Percentiles rank a stretch among this genome's conserved stretches.
These are phyloP conservation scores for Zaprionus taronus DNA, from an alignment of 1,140 invertebrate species.

Conservation along the genomic window DNA sequence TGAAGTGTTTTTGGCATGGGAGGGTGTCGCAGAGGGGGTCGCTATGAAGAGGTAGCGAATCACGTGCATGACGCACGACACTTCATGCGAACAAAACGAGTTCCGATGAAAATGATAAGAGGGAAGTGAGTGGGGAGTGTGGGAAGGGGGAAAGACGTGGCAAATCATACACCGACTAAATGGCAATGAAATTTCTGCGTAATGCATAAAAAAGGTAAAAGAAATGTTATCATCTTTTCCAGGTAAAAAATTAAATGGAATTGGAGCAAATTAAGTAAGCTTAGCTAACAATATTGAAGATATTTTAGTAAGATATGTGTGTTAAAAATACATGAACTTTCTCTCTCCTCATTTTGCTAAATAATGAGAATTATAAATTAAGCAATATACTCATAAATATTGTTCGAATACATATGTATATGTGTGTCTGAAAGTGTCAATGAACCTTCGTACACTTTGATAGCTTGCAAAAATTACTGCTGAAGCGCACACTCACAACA, in stretches of 20 bases:
- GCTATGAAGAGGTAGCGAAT: constrained; percentile 40
- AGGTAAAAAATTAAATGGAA: background rate
- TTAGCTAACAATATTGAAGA: background rate
- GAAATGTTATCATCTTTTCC: constrained; percentile 1
- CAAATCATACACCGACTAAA: background rate
- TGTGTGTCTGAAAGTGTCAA: constrained; percentile 40
- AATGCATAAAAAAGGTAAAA: background rate
- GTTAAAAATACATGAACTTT: background rate
- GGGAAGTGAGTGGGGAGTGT: background rate
- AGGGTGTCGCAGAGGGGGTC: background rate
- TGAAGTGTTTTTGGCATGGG: background rate
- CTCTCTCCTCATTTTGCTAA: background rate
- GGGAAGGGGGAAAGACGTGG: background rate
- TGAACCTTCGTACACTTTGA: constrained; percentile 56
- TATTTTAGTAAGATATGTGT: background rate
- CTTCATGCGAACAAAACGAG: constrained; percentile 17
- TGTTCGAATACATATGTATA: background rate
- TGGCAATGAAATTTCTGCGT: constrained; percentile 1
- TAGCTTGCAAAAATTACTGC: constrained; percentile 53
- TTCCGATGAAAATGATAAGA: constrained; percentile 40
- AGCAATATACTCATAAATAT: constrained; percentile 4
- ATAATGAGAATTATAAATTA: background rate
- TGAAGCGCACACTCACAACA: constrained; percentile 18
- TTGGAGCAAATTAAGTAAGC: background rate
- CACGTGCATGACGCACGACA: constrained; percentile 70